Evolutionary conservation across 2,888 invertebrate species (phyloP).

Genomic region (Coelinius sp.): DNA sequence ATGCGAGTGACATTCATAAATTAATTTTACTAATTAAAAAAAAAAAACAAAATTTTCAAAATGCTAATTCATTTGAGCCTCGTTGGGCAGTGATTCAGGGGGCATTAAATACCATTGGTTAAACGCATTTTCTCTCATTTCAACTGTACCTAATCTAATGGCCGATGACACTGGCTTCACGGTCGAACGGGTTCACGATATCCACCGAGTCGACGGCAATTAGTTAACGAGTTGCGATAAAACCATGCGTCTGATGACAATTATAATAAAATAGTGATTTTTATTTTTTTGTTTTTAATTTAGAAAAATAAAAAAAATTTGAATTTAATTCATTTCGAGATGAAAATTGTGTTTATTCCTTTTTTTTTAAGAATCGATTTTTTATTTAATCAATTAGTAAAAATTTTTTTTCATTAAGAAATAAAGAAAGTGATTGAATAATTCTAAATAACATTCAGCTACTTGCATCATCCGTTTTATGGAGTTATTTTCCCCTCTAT

Average conservation of each 20-base stretch:
- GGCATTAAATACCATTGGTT: not conserved
- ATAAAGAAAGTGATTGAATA: too few species aligned
- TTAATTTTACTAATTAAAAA: too few species aligned
- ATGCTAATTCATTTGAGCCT: not conserved
- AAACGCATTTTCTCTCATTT: constrained; percentile 14
- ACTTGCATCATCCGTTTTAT: too few species aligned
- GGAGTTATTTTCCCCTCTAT: too few species aligned
- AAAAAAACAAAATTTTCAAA: too few species aligned
- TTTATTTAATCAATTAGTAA: too few species aligned
- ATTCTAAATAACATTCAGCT: too few species aligned
- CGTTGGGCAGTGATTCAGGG: not conserved
- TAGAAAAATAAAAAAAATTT: not conserved
- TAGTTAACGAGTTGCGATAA: constrained; percentile 48
- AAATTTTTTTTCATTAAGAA: too few species aligned
- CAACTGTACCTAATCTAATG: constrained; percentile 46
- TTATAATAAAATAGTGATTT: not conserved
- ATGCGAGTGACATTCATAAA: not conserved
- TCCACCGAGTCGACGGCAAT: constrained; percentile 40
- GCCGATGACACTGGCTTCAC: constrained; percentile 51
- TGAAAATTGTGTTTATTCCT: too few species aligned
- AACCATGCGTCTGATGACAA: not conserved
- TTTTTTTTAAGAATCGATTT: too few species aligned
- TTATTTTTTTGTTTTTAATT: not conserved
- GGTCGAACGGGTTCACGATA: constrained; percentile 40
- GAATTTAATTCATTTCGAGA: too few species aligned